Conservation (phyloP, 2,113 vertebrate species). For the Eulemur rufifrons region DNA sequence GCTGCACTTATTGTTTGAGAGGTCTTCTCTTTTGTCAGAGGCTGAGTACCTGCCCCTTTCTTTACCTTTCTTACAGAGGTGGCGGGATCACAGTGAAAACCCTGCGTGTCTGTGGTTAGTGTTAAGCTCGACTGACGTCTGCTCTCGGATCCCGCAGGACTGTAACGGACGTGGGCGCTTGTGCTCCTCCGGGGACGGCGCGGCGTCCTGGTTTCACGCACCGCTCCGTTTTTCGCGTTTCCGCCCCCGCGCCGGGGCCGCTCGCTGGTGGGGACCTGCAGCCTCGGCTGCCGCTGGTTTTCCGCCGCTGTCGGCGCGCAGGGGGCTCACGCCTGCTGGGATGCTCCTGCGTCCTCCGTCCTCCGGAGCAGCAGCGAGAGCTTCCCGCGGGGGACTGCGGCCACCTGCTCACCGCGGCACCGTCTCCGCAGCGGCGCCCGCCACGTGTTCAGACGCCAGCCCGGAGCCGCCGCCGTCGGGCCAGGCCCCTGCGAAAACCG, state of each 20-base stretch:
- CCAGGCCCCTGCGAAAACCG: fast-evolving
- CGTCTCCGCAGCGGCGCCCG: conserved; percentile 47
- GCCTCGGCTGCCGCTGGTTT: conserved; percentile 67
- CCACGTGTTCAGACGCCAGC: conserved; percentile 23
- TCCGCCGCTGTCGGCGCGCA: background rate
- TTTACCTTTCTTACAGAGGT: background rate
- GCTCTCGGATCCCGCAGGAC: fast-evolving
- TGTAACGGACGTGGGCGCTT: background rate
- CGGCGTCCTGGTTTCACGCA: background rate
- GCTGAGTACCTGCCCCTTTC: background rate
- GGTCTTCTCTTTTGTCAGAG: background rate
- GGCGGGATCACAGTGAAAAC: background rate
- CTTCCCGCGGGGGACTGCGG: background rate
- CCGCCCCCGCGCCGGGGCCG: background rate
- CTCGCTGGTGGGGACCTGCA: conserved; percentile 55
- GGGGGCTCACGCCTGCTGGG: background rate
- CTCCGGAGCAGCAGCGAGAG: background rate
- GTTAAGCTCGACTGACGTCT: fast-evolving
- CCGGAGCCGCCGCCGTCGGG: conserved; percentile 26
- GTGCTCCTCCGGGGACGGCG: background rate
- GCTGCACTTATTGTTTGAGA: background rate
- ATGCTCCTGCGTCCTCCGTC: too few species aligned
- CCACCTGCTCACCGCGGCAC: background rate
- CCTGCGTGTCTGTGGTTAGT: fast-evolving
- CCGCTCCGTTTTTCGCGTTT: background rate